Conservation (phyloP, 92 coral and sea anemone genomes). For the Metridium senile region DNA sequence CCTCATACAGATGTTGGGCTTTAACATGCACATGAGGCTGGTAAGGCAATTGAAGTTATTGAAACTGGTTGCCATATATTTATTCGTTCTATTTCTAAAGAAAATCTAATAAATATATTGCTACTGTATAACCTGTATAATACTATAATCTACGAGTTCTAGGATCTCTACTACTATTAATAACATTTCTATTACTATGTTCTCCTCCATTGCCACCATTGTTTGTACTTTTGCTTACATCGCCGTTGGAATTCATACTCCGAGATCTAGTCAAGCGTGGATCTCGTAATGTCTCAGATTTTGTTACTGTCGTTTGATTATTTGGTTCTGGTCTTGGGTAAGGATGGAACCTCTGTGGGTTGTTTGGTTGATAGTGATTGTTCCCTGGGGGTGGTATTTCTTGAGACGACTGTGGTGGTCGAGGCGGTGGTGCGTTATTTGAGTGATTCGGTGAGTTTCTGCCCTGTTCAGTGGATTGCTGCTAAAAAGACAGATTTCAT, state of each 20-base stretch:
- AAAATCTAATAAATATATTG: too few species aligned
- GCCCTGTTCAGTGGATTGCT: slow-evolving; percentile 70
- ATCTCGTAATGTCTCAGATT: slow-evolving; percentile 81
- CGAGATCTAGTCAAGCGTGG: slow-evolving; percentile 87
- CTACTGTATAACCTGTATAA: neutral
- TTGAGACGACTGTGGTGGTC: slow-evolving; percentile 49
- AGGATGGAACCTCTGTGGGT: slow-evolving; percentile 84
- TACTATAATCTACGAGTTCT: slow-evolving; percentile 80
- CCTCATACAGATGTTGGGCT: too few species aligned
- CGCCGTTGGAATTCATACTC: slow-evolving; percentile 69
- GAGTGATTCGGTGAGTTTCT: slow-evolving; percentile 59
- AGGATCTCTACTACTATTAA: slow-evolving; percentile 92
- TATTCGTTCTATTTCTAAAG: too few species aligned
- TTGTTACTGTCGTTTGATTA: slow-evolving; percentile 46
- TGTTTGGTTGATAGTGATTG: slow-evolving; percentile 50
- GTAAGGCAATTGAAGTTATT: neutral
- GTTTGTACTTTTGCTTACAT: slow-evolving; percentile 23
- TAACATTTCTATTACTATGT: slow-evolving; percentile 73
- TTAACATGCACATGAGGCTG: neutral
- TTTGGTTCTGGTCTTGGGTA: slow-evolving; percentile 70
- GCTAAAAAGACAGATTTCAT: neutral
- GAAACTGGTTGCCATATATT: neutral
- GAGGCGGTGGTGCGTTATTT: slow-evolving; percentile 34
- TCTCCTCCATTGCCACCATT: slow-evolving; percentile 52
- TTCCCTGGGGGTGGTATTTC: slow-evolving; percentile 59